These are phyloP conservation scores for Sarcophaga rosellei DNA, from an alignment of 2,888 invertebrate species.

Conservation along the genomic window DNA sequence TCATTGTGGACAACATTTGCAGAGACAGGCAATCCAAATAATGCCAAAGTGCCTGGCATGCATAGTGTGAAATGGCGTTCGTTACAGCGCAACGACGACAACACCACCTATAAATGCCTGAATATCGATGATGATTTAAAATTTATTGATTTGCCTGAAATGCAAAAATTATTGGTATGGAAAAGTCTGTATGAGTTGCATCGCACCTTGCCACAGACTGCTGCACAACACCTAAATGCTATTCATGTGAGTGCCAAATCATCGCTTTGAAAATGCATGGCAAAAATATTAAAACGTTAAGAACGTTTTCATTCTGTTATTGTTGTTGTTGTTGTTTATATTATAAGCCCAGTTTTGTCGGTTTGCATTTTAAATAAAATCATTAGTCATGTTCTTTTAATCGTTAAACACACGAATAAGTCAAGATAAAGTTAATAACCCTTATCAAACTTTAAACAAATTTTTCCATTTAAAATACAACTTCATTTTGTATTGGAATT, in stretches of 20 bases:
- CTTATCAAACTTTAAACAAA: background rate
- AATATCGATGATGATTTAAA: slow-evolving; percentile 72
- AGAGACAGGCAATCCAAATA: slow-evolving; percentile 72
- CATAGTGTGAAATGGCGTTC: slow-evolving; percentile 60
- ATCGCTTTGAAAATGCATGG: background rate
- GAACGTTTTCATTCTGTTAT: background rate
- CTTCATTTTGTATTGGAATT: background rate
- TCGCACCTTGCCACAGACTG: slow-evolving; percentile 28
- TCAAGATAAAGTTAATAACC: background rate
- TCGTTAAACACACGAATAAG: background rate
- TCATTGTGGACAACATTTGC: slow-evolving; percentile 73
- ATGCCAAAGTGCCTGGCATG: slow-evolving; percentile 59
- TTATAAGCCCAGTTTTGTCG: background rate
- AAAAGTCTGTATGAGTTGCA: slow-evolving; percentile 65
- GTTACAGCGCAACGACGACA: slow-evolving; percentile 25
- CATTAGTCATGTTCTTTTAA: background rate
- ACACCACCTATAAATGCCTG: slow-evolving; percentile 69
- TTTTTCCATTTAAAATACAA: background rate
- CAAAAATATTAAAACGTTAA: background rate
- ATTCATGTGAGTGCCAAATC: slow-evolving; percentile 23
- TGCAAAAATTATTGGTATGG: slow-evolving; percentile 71
- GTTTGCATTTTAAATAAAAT: background rate
- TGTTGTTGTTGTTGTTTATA: slow-evolving; percentile 3
- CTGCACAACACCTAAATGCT: slow-evolving; percentile 23
- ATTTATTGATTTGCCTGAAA: slow-evolving; percentile 72